phyloP scores from a whole-genome alignment of 2,888 invertebrate species.

The Periphyllus acericola region DNA sequence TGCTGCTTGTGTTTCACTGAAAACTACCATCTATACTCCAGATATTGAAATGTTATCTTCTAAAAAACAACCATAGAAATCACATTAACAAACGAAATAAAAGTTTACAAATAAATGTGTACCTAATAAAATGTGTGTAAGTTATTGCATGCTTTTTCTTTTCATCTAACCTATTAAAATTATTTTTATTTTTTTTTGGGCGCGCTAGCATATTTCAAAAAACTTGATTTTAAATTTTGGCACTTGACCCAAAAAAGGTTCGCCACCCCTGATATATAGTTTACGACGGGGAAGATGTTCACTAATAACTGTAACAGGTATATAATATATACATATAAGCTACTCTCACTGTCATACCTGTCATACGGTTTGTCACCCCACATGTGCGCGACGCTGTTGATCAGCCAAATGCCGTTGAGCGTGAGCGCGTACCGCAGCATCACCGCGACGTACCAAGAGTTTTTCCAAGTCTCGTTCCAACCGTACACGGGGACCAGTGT shows the following conservation, averaged over 20 bases:
- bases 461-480: constrained; percentile 71
- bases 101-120: too few species aligned
- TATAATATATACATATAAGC: too few species aligned
- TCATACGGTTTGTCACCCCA: constrained; percentile 81
- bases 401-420: constrained; percentile 88
- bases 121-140: too few species aligned
- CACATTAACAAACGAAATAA: too few species aligned
- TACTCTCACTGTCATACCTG: constrained; percentile 68
- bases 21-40: constrained; percentile 35
- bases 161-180: too few species aligned
- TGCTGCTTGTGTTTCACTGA: constrained; percentile 52
- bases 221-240: too few species aligned
- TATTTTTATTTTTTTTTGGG: too few species aligned
- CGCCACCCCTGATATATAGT: constrained; percentile 18
- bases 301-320: too few species aligned
- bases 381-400: constrained; percentile 87
- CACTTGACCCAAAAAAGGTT: constrained; percentile 17
- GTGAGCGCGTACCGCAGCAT: constrained; percentile 79
- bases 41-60: constrained; percentile 30
- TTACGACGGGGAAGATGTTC: too few species aligned
- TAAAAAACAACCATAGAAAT: too few species aligned
- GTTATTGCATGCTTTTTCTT: too few species aligned
- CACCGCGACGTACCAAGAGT: constrained; percentile 69
- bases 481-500: constrained; percentile 70
- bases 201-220: too few species aligned